Conservation (phyloP, 2,888 invertebrate genomes). For the Leptopilina myrica region DNA sequence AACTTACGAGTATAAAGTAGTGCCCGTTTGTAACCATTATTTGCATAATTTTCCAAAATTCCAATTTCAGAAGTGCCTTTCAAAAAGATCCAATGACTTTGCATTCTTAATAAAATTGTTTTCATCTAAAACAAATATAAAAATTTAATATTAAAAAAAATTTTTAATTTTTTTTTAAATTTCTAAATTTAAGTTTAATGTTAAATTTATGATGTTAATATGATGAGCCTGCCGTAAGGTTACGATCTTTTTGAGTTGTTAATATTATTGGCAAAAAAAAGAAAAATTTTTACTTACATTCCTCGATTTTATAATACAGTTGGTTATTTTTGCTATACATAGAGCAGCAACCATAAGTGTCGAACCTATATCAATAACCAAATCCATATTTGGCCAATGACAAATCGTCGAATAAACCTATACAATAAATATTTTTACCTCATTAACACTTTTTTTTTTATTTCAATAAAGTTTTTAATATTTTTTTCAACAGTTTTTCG, state of each 20-base stretch:
- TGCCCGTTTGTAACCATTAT: not conserved
- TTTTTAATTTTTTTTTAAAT: too few relatives aligned
- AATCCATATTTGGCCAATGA: slow-evolving; percentile 19
- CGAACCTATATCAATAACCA: slow-evolving; percentile 4
- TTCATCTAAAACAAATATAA: slow-evolving; percentile 10
- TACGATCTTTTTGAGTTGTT: too few relatives aligned
- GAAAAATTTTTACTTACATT: not conserved
- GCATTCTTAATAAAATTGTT: slow-evolving; percentile 9
- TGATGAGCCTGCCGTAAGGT: too few relatives aligned
- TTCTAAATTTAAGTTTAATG: too few relatives aligned
- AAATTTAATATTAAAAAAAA: too few relatives aligned
- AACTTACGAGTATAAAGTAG: slow-evolving; percentile 8
- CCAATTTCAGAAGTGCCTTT: not conserved
- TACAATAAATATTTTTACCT: not conserved
- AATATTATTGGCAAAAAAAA: not conserved
- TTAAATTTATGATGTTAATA: too few relatives aligned
- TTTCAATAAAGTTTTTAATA: too few relatives aligned
- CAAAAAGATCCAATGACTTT: slow-evolving; percentile 7
- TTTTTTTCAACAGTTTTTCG: too few relatives aligned
- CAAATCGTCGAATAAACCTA: not conserved
- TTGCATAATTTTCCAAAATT: not conserved
- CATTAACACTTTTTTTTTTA: not conserved
- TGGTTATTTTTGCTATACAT: not conserved
- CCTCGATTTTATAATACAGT: not conserved
- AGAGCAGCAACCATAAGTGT: not conserved